Percentiles rank a stretch among this genome's conserved stretches.
Evolutionary conservation across 2,797 vertebrate genomes (phyloP).

Genomic region (Sebastes elongatus): DNA sequence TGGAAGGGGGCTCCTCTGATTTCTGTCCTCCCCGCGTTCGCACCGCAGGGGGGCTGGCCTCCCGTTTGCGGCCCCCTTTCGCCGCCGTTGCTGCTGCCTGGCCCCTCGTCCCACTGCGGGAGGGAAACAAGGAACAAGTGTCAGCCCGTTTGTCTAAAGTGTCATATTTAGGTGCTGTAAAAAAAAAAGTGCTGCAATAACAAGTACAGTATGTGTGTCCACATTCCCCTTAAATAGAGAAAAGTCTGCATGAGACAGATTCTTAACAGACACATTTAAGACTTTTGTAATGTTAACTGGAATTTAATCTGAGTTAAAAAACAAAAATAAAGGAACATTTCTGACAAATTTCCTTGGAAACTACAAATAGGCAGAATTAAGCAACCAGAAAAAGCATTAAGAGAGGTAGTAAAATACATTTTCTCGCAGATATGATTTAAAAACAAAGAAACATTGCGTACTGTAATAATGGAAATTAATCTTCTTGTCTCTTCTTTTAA

Average conservation of each 20-base stretch:
- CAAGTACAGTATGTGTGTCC: neutral
- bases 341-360: neutral
- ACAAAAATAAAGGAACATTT: neutral
- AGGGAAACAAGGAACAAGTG: conserved; percentile 63
- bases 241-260: neutral
- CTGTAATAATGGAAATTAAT: neutral
- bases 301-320: neutral
- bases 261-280: conserved; percentile 3
- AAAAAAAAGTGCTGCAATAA: conserved; percentile 31
- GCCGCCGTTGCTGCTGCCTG: conserved; percentile 73
- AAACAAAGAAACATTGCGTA: neutral
- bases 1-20: conserved; percentile 86
- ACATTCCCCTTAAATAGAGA: neutral
- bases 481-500: neutral
- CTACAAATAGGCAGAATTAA: neutral
- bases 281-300: neutral
- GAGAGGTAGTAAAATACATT: neutral
- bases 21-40: conserved; percentile 89
- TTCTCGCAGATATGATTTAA: neutral
- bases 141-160: conserved; percentile 53
- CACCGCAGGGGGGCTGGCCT: conserved; percentile 87
- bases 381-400: neutral
- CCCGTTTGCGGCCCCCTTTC: conserved; percentile 87
- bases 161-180: conserved; percentile 33
- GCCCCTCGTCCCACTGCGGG: conserved; percentile 82